phyloP scores from a whole-genome alignment of 1,140 invertebrate species.

The Cardiocondyla obscurior region DNA sequence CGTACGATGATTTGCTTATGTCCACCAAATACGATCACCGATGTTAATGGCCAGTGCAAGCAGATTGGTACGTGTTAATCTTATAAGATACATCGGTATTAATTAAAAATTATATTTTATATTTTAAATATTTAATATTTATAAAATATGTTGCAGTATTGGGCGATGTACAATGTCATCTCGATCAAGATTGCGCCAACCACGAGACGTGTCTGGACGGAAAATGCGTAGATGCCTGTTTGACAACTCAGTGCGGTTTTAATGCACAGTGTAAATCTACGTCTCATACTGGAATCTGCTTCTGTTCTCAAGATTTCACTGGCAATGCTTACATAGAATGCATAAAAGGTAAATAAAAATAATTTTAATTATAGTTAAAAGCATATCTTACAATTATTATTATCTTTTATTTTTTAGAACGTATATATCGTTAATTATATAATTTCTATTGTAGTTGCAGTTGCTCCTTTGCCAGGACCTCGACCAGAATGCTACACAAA shows the following conservation, averaged over 20 bases:
- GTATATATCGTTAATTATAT: not conserved
- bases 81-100: not conserved
- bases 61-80: constrained; percentile 83
- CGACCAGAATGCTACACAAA: constrained; percentile 89
- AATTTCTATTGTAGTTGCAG: constrained; percentile 81
- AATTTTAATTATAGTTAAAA: not conserved
- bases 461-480: constrained; percentile 81
- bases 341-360: constrained; percentile 84
- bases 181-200: constrained; percentile 89
- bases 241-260: constrained; percentile 90
- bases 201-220: constrained; percentile 90
- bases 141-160: constrained; percentile 19
- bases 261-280: constrained; percentile 92
- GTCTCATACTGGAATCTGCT: constrained; percentile 90
- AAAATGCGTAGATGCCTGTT: constrained; percentile 91
- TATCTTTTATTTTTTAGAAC: not conserved
- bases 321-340: constrained; percentile 94
- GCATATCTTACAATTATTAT: not conserved
- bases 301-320: constrained; percentile 90
- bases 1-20: constrained; percentile 93
- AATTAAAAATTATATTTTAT: not conserved
- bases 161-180: constrained; percentile 84
- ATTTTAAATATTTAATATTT: not conserved
- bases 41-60: constrained; percentile 86
- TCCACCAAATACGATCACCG: constrained; percentile 88